Evolutionary conservation across 2,113 vertebrate species (phyloP).

Genomic region (Zapus hudsonius): DNA sequence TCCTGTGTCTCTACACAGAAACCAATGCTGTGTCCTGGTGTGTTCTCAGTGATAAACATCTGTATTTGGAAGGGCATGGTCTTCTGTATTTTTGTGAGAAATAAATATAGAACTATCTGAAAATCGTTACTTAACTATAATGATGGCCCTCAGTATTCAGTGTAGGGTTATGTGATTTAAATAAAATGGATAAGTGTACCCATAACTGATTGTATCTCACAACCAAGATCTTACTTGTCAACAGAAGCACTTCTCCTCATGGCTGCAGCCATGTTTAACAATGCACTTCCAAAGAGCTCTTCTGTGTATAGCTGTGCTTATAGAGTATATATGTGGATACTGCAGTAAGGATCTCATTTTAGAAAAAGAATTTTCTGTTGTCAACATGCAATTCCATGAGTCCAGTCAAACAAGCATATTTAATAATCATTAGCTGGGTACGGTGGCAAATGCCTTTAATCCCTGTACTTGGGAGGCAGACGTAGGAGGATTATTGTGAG

Average conservation of each 20-base stretch:
- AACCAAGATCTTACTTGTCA: neutral
- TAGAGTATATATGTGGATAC: neutral
- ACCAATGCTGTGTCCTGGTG: neutral
- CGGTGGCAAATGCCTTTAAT: too few relatives aligned
- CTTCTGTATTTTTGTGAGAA: neutral
- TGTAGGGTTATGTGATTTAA: neutral
- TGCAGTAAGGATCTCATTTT: neutral
- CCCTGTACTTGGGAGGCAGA: too few relatives aligned
- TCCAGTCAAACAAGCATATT: neutral
- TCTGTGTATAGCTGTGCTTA: neutral
- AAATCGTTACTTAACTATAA: neutral
- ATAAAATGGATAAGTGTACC: neutral
- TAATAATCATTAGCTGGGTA: slow-evolving; percentile 16
- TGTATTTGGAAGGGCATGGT: neutral
- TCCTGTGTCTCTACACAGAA: neutral
- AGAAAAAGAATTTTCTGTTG: neutral
- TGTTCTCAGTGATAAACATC: neutral
- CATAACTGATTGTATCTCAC: neutral
- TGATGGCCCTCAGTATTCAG: neutral
- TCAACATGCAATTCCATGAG: neutral
- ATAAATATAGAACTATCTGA: neutral
- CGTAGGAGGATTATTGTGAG: too few relatives aligned
- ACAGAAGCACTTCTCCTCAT: fast-evolving
- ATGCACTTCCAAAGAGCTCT: neutral
- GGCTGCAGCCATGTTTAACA: neutral